Percentiles rank a stretch among this genome's conserved stretches.
phyloP scores from a whole-genome alignment of 1,140 invertebrate genomes.

The Drosophila sproati region DNA sequence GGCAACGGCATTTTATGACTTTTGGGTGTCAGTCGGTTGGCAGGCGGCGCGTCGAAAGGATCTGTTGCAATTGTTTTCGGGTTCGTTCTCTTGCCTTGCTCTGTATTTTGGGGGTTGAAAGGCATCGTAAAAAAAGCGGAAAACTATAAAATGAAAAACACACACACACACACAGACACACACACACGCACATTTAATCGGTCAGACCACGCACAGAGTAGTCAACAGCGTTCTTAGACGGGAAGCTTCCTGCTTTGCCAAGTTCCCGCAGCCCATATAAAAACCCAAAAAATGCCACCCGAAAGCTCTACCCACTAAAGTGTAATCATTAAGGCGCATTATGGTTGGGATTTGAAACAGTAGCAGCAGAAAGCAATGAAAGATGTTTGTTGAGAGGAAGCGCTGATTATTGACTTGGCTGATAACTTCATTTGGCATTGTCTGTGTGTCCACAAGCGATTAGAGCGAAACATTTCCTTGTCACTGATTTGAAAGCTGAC shows the following conservation, averaged over 20 bases:
- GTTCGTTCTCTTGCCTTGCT: conserved; percentile 27
- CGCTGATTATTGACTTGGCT: conserved; percentile 55
- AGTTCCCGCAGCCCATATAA: conserved; percentile 33
- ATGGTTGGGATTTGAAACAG: conserved; percentile 45
- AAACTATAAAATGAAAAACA: conserved; percentile 83
- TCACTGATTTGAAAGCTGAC: conserved; percentile 6
- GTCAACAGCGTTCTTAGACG: conserved; percentile 44
- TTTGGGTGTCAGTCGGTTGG: conserved; percentile 64
- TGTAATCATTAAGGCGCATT: conserved; percentile 70
- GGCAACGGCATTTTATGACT: conserved; percentile 78
- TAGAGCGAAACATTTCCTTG: conserved; percentile 1
- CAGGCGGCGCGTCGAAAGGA: conserved; percentile 46
- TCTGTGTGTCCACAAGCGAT: conserved; percentile 21
- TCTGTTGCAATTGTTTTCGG: conserved; percentile 78
- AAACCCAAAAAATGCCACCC: conserved; percentile 63
- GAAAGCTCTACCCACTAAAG: conserved; percentile 30
- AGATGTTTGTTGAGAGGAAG: not conserved
- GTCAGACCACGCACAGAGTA: conserved; percentile 53
- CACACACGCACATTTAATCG: conserved; percentile 54
- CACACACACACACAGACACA: conserved; percentile 39
- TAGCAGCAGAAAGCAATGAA: not conserved
- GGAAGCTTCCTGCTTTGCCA: conserved; percentile 47
- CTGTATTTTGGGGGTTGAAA: conserved; percentile 67
- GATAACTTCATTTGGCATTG: conserved; percentile 54
- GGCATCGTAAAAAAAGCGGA: conserved; percentile 75